A percentile compares a stretch with the other conserved stretches of the same genome.
These are phyloP conservation scores for Muscicapa striata DNA, from an alignment of 2,797 vertebrate genomes.

Conservation along the genomic window DNA sequence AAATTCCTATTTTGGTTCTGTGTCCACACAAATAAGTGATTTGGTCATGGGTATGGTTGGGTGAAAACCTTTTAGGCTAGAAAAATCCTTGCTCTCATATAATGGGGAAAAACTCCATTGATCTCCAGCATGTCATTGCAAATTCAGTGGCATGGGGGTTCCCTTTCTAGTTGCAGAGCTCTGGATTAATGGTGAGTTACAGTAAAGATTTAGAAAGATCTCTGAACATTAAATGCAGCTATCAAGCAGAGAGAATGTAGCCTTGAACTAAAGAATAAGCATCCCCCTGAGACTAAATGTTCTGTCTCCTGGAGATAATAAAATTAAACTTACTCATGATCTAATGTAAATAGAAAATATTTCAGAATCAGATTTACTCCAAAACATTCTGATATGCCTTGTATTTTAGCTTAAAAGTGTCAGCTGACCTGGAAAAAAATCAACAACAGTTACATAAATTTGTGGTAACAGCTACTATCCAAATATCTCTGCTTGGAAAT, in stretches of 20 bases:
- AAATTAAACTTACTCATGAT: not conserved
- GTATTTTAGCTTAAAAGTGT: not conserved
- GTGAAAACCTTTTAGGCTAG: not conserved
- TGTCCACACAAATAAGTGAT: not conserved
- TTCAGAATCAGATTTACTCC: not conserved
- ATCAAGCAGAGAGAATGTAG: not conserved
- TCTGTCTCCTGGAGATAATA: not conserved
- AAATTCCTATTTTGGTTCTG: not conserved
- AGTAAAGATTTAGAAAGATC: not conserved
- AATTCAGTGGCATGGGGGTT: rapidly evolving
- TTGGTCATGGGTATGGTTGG: not conserved
- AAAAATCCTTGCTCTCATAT: not conserved
- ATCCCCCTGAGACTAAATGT: not conserved
- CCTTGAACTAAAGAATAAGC: not conserved
- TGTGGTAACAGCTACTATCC: not conserved
- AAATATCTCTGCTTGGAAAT: not conserved
- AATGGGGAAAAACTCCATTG: not conserved
- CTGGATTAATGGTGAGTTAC: not conserved
- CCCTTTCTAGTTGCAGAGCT: not conserved
- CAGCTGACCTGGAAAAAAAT: not conserved
- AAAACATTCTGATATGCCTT: not conserved
- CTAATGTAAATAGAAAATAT: not conserved
- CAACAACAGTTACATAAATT: not conserved
- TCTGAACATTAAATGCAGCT: not conserved
- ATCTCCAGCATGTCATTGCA: not conserved